Evolutionary conservation across 2,113 vertebrate species (phyloP).

Genomic region (Tichodroma muraria): DNA sequence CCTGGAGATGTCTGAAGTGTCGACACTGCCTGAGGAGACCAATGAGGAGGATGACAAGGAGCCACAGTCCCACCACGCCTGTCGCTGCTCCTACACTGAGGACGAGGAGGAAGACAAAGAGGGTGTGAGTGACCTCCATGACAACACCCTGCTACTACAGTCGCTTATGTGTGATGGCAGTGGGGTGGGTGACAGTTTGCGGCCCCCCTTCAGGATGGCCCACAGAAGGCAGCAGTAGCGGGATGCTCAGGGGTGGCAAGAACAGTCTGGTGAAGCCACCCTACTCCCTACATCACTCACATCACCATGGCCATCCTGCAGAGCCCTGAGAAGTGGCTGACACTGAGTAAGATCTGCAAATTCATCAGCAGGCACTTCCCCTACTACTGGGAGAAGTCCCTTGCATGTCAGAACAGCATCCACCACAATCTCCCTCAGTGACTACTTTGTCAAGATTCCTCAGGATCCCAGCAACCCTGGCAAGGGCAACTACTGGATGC

Average conservation of each 20-base stretch:
- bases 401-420: neutral
- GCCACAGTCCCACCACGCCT: neutral
- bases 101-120: neutral
- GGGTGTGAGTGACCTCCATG: neutral
- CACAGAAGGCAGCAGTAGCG: neutral
- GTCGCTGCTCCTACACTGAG: neutral
- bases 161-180: neutral
- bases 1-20: neutral
- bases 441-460: neutral
- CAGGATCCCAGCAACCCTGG: neutral
- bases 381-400: conserved; percentile 97
- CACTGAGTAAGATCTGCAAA: conserved; percentile 93
- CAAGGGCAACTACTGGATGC: neutral
- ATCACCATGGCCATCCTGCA: conserved; percentile 96
- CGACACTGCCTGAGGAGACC: neutral
- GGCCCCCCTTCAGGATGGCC: neutral
- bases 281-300: conserved; percentile 81
- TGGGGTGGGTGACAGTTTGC: neutral
- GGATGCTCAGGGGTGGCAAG: neutral
- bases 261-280: neutral
- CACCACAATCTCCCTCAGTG: neutral
- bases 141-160: neutral
- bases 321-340: conserved; percentile 91
- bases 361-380: conserved; percentile 95
- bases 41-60: neutral